Base-by-base conservation (phyloP, 2,888 invertebrate genomes). In the Plagodis dolabraria region DNA sequence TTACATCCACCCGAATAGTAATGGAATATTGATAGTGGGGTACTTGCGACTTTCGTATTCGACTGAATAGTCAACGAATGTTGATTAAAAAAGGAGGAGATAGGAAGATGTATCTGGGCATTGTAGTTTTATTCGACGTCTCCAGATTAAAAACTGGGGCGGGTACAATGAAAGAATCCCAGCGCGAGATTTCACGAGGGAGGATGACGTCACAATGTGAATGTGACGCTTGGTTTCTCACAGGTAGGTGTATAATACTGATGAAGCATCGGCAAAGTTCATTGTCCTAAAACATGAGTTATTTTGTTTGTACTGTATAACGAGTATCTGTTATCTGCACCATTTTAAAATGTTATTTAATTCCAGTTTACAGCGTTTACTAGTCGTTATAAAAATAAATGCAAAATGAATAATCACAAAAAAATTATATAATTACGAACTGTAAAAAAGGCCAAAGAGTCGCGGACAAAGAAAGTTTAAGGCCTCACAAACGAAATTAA, bases 131-230 rank as follows among this genome's bases (percentile, higher is more conserved):
- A 85, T 89, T 85, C 84, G 84, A 85, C 84, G 83, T 86, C 87
- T 87, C 85, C 81, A 86, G 91, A 90, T 88, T 89, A 87, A 89
- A 90, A 91, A 89, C 81, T 86, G 85, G 87, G 82, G 75, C 85
- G 86, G 75, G 80, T 72, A 86, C 86, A 88, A 87, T 87, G 85
- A 85, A 79, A 80, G 76, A 74, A 73, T 75, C 72, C 74, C 74
- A 77, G 70, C 75, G 73, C 72, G 78, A 71, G 76, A 77, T 75
- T 72, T 74, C 67, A 72, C 75, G 78, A 73, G 76, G 79, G 73
- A 71, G 78, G 76, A 75, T 80, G 81, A 81, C 79, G 80, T 81
- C 82, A 84, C 84, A 82, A 82, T 80, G 72, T 76, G 72, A 82
- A 81, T 77, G 83, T 84, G 79, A 83, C 76, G 80, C 80, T 77